phyloP scores from a whole-genome alignment of 1,140 invertebrate species.

The Procambarus virginalis region DNA sequence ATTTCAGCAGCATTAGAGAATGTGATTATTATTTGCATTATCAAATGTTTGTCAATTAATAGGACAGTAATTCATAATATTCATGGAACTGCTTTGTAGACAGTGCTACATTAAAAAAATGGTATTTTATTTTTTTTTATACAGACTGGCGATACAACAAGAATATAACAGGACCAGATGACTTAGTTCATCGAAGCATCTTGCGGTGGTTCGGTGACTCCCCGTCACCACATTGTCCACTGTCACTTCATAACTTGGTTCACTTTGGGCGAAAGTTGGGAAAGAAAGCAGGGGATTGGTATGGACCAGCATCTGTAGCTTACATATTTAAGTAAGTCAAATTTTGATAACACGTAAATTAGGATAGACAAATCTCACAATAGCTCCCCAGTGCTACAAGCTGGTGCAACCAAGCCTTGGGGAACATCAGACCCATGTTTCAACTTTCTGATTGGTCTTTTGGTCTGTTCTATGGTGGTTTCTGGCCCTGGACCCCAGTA shows the following conservation, averaged over 20 bases:
- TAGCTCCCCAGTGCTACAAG: too few species aligned
- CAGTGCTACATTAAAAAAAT: not conserved
- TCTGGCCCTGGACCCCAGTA: too few species aligned
- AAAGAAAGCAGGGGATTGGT: conserved; percentile 73
- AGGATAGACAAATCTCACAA: not conserved
- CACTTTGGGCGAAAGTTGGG: conserved; percentile 62
- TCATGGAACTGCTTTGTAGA: too few species aligned
- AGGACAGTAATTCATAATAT: too few species aligned
- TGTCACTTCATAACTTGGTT: conserved; percentile 64
- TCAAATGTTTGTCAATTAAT: too few species aligned
- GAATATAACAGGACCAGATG: conserved; percentile 1
- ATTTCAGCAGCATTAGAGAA: too few species aligned
- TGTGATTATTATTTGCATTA: too few species aligned
- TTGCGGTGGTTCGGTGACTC: conserved; percentile 63
- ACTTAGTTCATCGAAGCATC: conserved; percentile 50
- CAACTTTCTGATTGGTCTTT: too few species aligned
- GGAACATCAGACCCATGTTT: too few species aligned
- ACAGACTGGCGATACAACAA: conserved; percentile 75
- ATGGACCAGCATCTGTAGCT: conserved; percentile 72
- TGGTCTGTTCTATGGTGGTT: too few species aligned
- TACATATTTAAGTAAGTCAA: conserved; percentile 62
- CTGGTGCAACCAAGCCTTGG: too few species aligned
- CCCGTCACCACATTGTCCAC: conserved; percentile 49
- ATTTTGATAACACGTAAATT: not conserved
- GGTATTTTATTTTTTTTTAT: conserved; percentile 15